Evolutionary conservation across 2,113 vertebrate genomes (phyloP), one percentile per base, ranked within the genome.

Genomic region (Spea multiplicata): DNA sequence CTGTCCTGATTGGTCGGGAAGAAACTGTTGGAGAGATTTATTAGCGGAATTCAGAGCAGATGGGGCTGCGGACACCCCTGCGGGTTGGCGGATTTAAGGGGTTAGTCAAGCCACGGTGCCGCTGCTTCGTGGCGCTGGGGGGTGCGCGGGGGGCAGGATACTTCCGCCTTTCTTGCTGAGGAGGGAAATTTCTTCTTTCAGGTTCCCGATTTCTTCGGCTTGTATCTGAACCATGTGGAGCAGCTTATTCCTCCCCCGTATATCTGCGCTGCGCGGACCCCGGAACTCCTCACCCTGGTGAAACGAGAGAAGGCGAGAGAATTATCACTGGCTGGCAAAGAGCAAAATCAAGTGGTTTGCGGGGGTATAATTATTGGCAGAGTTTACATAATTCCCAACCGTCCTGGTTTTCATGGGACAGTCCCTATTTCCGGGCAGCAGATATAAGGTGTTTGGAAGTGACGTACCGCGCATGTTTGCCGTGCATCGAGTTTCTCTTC

Each of bases 211-310:
- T 49, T 90, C 86, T 59, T 75, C 44, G 1, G 82, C 75, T 71
- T 91, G 84, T 0, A 9, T 62, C 61, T 87, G 85, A n/a, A 95
- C 86, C 82, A 82, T 12, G n/a, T 87, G 71, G n/a, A 88, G 83
- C 44, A 96, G 82, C 71, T 81, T 86, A 68, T 68, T 76, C 61
- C 67, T 88, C n/a, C 90, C 91, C 65, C 89, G 81, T 44, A 82
- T 53, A 3, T 92, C 91, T 6, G 16, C 77, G 73, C 14, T 84
- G 62, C 49, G 85, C 9, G 70, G 76, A 6, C 86, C 84, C 84
- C 91, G 90, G 82, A 94, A 91, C 85, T 93, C 91, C 53, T 62
- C 48, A 5, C 87, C 90, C 96, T 95, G n/a, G 53, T 72, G 3
- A 83, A 5, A 16, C 74, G 13, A 75, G 68, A 83, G 73, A 71